phyloP scores from a whole-genome alignment of 2,113 vertebrate genomes.

The Corvus cornix region DNA sequence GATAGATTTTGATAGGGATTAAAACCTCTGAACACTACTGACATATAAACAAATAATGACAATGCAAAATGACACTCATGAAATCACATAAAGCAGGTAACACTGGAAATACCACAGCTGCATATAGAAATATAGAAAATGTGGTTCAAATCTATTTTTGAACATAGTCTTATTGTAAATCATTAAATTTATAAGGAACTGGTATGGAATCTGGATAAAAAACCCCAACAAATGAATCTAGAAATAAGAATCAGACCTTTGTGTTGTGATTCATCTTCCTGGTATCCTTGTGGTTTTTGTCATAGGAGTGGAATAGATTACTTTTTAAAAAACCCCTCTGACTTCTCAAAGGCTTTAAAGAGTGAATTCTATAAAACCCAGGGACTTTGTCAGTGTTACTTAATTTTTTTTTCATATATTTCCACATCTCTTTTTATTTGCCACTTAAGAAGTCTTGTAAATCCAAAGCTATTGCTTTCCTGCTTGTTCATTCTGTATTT shows the following conservation, averaged over 20 bases:
- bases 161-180: not conserved
- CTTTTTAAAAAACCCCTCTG: not conserved
- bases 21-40: not conserved
- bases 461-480: not conserved
- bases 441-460: not conserved
- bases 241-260: not conserved
- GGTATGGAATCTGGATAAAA: not conserved
- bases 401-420: not conserved
- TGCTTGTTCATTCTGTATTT: not conserved
- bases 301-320: not conserved
- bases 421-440: not conserved
- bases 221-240: fast-evolving
- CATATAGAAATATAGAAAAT: not conserved
- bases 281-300: not conserved
- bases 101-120: not conserved
- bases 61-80: not conserved
- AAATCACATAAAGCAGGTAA: not conserved
- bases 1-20: not conserved
- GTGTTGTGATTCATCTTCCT: not conserved
- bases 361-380: not conserved
- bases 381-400: not conserved
- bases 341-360: not conserved
- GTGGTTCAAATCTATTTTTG: not conserved
- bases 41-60: not conserved
- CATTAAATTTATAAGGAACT: not conserved